These are phyloP conservation scores for Tenualosa thibaudeaui DNA, from an alignment of 2,797 vertebrate species.

Conservation along the genomic window DNA sequence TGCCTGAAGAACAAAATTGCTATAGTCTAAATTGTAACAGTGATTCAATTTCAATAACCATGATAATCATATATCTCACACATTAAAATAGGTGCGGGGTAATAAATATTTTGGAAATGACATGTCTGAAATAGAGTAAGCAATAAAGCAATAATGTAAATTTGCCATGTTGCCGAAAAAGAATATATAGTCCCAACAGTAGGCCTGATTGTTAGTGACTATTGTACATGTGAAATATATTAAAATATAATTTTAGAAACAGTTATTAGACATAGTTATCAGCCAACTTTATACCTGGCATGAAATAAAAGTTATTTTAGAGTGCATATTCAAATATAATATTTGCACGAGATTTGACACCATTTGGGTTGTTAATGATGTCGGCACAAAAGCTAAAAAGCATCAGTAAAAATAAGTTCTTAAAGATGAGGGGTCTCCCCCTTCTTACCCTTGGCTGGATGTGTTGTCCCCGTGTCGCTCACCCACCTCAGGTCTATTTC, in stretches of 20 bases:
- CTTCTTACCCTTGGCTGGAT: constrained; percentile 64
- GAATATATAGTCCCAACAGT: background rate
- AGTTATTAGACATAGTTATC: background rate
- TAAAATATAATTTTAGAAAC: background rate
- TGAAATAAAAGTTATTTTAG: background rate
- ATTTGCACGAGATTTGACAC: background rate
- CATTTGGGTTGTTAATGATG: background rate
- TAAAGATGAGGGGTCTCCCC: background rate
- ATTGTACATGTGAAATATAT: background rate
- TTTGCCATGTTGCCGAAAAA: background rate
- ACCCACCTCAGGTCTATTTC: constrained; percentile 74
- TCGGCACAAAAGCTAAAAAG: background rate
- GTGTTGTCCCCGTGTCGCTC: constrained; percentile 62
- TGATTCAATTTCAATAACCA: background rate
- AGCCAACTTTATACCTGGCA: background rate
- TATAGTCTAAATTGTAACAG: background rate
- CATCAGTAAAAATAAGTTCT: background rate
- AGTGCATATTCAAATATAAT: background rate
- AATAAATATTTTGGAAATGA: no score
- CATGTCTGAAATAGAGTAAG: no score
- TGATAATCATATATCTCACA: background rate
- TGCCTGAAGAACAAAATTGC: background rate
- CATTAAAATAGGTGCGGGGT: no score
- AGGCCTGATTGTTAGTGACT: no score
- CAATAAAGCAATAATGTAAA: background rate